Evolutionary conservation across 2,113 vertebrate species (phyloP), one percentile per base, ranked within the genome.

Genomic region (Aphyosemion australe): DNA sequence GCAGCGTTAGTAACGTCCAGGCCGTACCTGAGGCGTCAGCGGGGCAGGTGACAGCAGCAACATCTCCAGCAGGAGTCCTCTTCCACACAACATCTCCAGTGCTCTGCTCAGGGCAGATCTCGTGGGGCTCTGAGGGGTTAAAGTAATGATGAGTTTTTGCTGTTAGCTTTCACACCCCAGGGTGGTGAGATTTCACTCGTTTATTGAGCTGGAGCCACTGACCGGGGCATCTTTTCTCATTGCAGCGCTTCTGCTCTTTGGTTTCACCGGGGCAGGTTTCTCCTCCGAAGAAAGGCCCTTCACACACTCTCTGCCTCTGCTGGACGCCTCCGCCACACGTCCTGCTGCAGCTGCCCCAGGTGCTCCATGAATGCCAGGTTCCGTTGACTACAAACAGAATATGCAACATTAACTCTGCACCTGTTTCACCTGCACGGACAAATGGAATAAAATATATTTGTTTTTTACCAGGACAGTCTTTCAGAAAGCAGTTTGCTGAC

Each of bases 201-300:
- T 10, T 0, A 47, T 9, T 26, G n/a, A 1, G 2, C 41, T 41
- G 2, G 10, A 19, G 42, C 16, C 49, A 90, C 93, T 67, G 80
- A 99, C 97, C 97, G 5, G 97, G 97, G 80, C 97, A 99, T 58
- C 84, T 93, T 58, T 93, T 95, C 72, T 98, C 93, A 8, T 92
- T 93, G 80, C 97, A 99, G 39, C 94, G 95, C 54, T 89, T 95
- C 56, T 92, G 91, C 54, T 98, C 97, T 41, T 93, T 92, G 55
- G 92, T 94, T 1, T 94, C 93, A 1, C 96, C 97, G 9, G 92
- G 93, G 84, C 97, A 99, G 7, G 87, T 79, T 1, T 92, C 90
- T 66, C 97, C 97, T 20, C 93, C 94, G 0, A 95, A 98, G 89
- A 96, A 96, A 13, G 97, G 97, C 0, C 97, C 96, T 0, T 94